Base-by-base conservation (phyloP, 2,888 invertebrate genomes). In the Eulithis prunata region DNA sequence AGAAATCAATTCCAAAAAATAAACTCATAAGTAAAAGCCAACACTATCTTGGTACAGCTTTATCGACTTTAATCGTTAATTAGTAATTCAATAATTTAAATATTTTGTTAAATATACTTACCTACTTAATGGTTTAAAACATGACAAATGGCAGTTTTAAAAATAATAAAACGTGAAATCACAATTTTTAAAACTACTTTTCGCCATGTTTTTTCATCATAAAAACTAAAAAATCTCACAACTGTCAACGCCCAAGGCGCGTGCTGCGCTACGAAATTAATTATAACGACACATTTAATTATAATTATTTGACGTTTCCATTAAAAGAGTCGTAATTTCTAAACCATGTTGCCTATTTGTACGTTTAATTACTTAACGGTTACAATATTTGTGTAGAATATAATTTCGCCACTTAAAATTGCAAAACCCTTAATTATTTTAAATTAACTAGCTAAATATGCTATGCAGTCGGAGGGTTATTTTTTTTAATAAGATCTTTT, bases 261-360 rank as follows among this genome's bases (percentile, higher is more conserved):
- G 70, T 70, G 66, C 66, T 60, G 64, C 60, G 67, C 66, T 51
- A 69, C 62, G 45, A 69, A 71, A 80, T 78, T 85, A 87, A 87
- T 85, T 79, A 81, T 80, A 83, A 80, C 79, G 81, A 80, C 81
- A 80, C 38, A 76, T 80, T 83, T 85, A 81, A 86, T 88, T 85
- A 82, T 87, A 83, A 88, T 87, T 85, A 85, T 84, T 84, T 76
- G 80, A 83, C 80, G 76, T 83, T 82, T 82, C 84, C 83, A 88
- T 88, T 89, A 89, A 65, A 64, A 63, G 8, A 53, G 13, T 66
- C 62, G 66, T 69, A 72, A 14, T 73, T 66, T 45, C 62, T 70
- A 59, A 70, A 71, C 70, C 62, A 68, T 68, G 66, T 64, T 56
- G 59, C 62, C 62, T 68, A 64, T 71, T 71, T 69, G 65, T 63